A percentile compares a stretch with the other conserved stretches of the same genome.
Conservation (phyloP, 2,797 vertebrate species). For the Helicolenus hilgendorfi region DNA sequence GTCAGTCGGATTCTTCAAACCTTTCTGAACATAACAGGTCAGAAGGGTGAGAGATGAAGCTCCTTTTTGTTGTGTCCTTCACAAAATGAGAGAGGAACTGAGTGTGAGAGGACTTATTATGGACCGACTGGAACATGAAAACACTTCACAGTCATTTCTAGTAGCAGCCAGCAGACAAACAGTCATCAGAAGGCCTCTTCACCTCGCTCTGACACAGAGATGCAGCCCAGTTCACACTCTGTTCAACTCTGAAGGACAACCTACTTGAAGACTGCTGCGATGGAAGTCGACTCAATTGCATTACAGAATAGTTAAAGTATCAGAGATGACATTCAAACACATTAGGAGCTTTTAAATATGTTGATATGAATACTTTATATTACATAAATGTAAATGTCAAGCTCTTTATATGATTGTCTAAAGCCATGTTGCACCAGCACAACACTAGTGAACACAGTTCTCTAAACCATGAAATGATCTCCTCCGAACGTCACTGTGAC, state of each 20-base stretch:
- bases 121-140: neutral
- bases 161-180: slow-evolving; percentile 48
- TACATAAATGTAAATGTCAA: neutral
- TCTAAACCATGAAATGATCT: slow-evolving; percentile 38
- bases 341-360: neutral
- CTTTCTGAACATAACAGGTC: neutral
- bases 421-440: neutral
- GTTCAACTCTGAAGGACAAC: slow-evolving; percentile 20
- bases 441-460: neutral
- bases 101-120: neutral
- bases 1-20: neutral
- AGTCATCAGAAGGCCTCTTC: slow-evolving; percentile 61
- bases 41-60: neutral
- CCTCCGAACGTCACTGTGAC: slow-evolving; percentile 19
- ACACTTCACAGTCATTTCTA: slow-evolving; percentile 58
- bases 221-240: slow-evolving; percentile 15
- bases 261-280: neutral
- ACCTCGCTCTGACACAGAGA: slow-evolving; percentile 45
- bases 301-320: neutral
- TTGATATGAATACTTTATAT: neutral
- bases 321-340: neutral
- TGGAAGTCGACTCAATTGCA: neutral
- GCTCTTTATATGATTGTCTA: neutral
- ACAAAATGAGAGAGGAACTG: neutral
- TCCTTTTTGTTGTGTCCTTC: neutral